These are phyloP conservation scores for Callospermophilus lateralis DNA, from an alignment of 2,113 vertebrate genomes.

Conservation along the genomic window DNA sequence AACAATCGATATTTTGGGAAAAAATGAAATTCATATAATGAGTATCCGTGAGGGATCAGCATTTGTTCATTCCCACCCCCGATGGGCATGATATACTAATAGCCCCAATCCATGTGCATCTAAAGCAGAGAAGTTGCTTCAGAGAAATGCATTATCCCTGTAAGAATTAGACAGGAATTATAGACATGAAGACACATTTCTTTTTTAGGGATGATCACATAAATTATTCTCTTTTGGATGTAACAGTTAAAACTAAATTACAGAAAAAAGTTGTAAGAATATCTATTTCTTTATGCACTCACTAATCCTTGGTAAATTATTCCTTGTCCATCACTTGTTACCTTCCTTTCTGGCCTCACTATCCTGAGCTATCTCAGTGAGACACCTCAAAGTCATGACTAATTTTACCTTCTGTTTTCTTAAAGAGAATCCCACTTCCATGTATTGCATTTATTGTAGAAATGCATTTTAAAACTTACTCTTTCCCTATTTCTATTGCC, in stretches of 20 bases:
- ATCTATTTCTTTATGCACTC: background rate
- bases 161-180: background rate
- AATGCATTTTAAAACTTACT: background rate
- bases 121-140: background rate
- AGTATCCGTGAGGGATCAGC: background rate
- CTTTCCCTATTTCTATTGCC: background rate
- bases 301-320: background rate
- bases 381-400: background rate
- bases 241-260: background rate
- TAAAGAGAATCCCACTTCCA: background rate
- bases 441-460: background rate
- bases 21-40: background rate
- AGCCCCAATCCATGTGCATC: background rate
- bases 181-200: background rate
- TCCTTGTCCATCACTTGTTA: background rate
- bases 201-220: background rate
- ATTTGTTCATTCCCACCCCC: background rate
- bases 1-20: background rate
- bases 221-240: background rate
- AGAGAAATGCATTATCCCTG: background rate
- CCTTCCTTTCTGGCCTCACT: background rate
- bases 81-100: background rate
- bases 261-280: background rate
- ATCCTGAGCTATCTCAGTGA: background rate
- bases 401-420: background rate